Base-by-base conservation (phyloP, 2,113 vertebrate genomes). In the Anthoscopus minutus region DNA sequence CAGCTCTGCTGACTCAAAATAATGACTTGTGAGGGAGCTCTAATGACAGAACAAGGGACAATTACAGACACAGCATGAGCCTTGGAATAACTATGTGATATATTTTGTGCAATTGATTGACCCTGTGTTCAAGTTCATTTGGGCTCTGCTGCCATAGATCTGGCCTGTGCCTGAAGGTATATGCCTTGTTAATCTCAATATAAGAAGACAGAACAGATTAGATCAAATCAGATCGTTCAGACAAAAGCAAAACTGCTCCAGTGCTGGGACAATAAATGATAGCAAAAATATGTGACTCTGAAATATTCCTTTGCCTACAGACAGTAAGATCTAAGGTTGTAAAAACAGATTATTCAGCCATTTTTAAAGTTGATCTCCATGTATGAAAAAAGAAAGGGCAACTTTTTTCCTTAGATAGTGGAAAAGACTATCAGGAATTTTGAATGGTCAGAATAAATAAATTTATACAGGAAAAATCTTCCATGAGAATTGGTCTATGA, bases 1-100 rank as follows among this genome's bases (percentile, higher is more conserved):
- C 83, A 97, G 97, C 96, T 97, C 93, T 96, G 97, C 96, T 96
- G 97, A 97, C 96, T 98, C 96, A 96, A 98, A 98, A 97, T 98
- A 98, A 98, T 97, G 97, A 96, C 97, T 98, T 97, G 96, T 86
- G 96, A 93, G 95, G 94, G 97, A 97, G 92, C 83, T 96, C 94
- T 98, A 98, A 98, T 94, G 96, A 98, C 95, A 97, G 97, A 98
- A 97, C 97, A 98, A 98, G 97, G 97, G 98, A 91, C 97, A 98
- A 98, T 98, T 98, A 98, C 33, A 97, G 96, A 95, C 97, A 82
- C 97, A 98, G 97, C 94, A 23, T 37, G 96, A 96, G 92, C 80
- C 94, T 94, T 96, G 81, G 92, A 97, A 97, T 96, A 97, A 97
- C 94, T 94, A 88, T 72, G 83, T 97, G 97, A 97, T 98, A 76